Evolutionary conservation across 2,113 vertebrate species (phyloP).

Genomic region (Chlamydotis undulata): DNA sequence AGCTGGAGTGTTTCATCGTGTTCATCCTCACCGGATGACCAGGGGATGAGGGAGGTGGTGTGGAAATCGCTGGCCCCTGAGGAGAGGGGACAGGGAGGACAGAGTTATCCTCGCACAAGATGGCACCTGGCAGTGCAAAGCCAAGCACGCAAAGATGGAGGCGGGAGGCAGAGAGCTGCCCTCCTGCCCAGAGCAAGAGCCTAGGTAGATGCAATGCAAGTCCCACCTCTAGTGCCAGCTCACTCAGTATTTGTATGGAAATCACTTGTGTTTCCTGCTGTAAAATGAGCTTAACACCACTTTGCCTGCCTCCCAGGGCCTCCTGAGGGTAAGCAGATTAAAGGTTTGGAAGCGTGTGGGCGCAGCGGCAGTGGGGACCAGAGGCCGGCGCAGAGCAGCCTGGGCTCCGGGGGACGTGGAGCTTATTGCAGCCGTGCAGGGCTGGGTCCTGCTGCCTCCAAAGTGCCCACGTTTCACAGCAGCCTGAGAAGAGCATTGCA

Average conservation of each 20-base stretch:
- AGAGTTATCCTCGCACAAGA: not conserved
- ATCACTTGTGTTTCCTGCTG: not conserved
- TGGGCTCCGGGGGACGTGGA: rapidly evolving
- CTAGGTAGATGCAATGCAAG: not conserved
- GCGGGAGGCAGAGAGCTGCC: not conserved
- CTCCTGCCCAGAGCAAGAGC: not conserved
- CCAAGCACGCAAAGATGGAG: not conserved
- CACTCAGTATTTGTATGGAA: not conserved
- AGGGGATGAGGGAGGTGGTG: not conserved
- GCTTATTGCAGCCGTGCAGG: not conserved
- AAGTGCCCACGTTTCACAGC: not conserved
- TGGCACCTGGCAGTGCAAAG: not conserved
- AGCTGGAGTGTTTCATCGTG: not conserved
- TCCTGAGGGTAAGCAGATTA: conserved; percentile 56
- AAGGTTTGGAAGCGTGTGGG: not conserved
- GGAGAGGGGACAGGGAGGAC: not conserved
- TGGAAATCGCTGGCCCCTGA: not conserved
- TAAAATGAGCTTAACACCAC: conserved; percentile 55
- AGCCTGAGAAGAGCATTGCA: not conserved
- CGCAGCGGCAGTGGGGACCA: not conserved
- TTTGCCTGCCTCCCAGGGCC: not conserved
- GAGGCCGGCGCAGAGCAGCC: rapidly evolving
- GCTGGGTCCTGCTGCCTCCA: not conserved
- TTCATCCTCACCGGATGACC: rapidly evolving
- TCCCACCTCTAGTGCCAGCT: not conserved